phyloP scores from a whole-genome alignment of 2,797 vertebrate species.

The Gadopsis marmoratus region DNA sequence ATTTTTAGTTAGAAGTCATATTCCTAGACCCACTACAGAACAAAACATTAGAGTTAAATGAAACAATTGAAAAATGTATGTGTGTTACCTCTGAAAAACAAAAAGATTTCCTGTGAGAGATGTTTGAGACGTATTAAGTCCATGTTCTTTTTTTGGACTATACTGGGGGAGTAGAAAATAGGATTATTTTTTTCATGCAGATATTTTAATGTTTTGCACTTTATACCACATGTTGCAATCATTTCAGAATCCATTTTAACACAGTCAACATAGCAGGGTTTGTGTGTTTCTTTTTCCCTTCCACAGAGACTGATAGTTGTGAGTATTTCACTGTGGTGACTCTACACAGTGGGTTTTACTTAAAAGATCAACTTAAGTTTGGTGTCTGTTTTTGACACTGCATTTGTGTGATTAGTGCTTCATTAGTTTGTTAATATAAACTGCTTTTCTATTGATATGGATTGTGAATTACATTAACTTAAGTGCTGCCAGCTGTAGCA shows the following conservation, averaged over 20 bases:
- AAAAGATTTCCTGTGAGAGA: background rate
- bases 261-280: slow-evolving; percentile 12
- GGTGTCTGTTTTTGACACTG: slow-evolving; percentile 29
- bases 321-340: slow-evolving; percentile 40
- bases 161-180: background rate
- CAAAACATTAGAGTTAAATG: background rate
- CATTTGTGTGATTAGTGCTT: slow-evolving; percentile 24
- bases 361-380: slow-evolving; percentile 18
- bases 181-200: slow-evolving; percentile 17
- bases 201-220: slow-evolving; percentile 61
- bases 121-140: background rate
- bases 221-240: slow-evolving; percentile 51
- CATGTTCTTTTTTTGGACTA: background rate
- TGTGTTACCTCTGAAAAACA: background rate
- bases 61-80: background rate
- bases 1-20: background rate
- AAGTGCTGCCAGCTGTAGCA: slow-evolving; percentile 45
- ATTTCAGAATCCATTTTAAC: slow-evolving; percentile 47
- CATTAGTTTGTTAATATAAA: slow-evolving; percentile 34
- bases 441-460: slow-evolving; percentile 49
- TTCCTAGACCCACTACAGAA: background rate
- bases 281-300: slow-evolving; percentile 8
- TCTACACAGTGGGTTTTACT: slow-evolving; percentile 33
- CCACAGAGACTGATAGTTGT: slow-evolving; percentile 23
- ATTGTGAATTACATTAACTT: slow-evolving; percentile 46